A percentile compares a stretch with the other conserved stretches of the same genome.
These are phyloP conservation scores for Maniola hyperantus DNA, from an alignment of 2,888 invertebrate species.

Conservation along the genomic window DNA sequence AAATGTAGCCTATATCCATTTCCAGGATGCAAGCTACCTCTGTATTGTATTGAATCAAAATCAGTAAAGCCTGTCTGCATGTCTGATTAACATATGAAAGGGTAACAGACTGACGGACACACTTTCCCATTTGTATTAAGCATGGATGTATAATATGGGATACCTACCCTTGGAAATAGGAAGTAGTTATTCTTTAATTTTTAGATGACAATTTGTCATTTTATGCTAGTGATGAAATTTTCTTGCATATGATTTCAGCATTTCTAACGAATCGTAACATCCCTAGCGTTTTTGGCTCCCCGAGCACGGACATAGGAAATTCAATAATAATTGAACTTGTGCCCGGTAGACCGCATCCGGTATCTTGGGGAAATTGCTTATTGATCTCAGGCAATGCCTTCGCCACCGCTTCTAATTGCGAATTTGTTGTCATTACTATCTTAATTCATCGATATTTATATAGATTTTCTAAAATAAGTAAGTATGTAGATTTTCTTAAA, in stretches of 20 bases:
- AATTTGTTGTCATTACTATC: constrained; percentile 33
- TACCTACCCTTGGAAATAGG: too few relatives aligned
- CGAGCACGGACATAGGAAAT: constrained; percentile 63
- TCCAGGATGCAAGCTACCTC: too few relatives aligned
- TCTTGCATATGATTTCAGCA: constrained; percentile 47
- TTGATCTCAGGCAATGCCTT: constrained; percentile 63
- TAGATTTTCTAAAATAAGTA: neutral
- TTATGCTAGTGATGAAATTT: too few relatives aligned
- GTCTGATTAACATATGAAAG: too few relatives aligned
- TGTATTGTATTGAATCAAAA: too few relatives aligned
- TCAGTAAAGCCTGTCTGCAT: too few relatives aligned
- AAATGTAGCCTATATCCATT: too few relatives aligned
- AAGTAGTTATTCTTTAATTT: too few relatives aligned
- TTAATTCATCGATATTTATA: neutral
- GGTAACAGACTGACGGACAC: too few relatives aligned
- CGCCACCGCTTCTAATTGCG: constrained; percentile 32
- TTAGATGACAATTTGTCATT: neutral
- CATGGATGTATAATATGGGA: too few relatives aligned
- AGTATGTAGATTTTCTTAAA: too few relatives aligned
- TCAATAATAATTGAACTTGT: constrained; percentile 76
- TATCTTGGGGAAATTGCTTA: constrained; percentile 70
- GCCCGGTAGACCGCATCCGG: constrained; percentile 71
- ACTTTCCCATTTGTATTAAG: too few relatives aligned
- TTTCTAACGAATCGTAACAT: constrained; percentile 47
- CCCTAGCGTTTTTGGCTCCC: constrained; percentile 45